Conservation (phyloP, 2,888 invertebrate genomes). For the Meteorus cinctellus region DNA sequence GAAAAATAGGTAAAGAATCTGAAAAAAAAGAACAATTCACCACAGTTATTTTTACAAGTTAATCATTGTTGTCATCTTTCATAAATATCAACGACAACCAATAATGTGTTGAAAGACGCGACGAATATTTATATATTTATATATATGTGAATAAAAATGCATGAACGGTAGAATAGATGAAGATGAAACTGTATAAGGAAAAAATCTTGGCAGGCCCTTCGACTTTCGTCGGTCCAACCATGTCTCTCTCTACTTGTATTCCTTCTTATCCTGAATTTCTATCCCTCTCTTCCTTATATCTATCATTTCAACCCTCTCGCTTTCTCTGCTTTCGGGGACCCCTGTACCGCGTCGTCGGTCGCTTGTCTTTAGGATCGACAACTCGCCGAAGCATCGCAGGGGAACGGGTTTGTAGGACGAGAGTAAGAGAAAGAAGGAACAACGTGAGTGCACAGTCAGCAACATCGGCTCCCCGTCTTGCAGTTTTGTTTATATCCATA, state of each 20-base stretch:
- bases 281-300: not conserved
- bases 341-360: slow-evolving; percentile 29
- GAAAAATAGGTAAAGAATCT: not conserved
- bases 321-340: slow-evolving; percentile 18
- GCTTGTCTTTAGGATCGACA: slow-evolving; percentile 42
- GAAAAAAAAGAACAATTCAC: slow-evolving; percentile 38
- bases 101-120: slow-evolving; percentile 43
- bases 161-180: not conserved
- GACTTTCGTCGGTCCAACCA: slow-evolving; percentile 62
- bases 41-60: slow-evolving; percentile 62
- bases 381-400: slow-evolving; percentile 38
- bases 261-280: slow-evolving; percentile 6
- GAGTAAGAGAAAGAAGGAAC: slow-evolving; percentile 36
- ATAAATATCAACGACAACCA: slow-evolving; percentile 53
- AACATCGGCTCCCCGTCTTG: slow-evolving; percentile 51
- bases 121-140: not conserved
- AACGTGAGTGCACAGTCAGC: slow-evolving; percentile 52
- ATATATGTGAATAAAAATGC: not conserved
- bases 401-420: slow-evolving; percentile 20
- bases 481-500: slow-evolving; percentile 45
- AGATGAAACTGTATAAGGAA: slow-evolving; percentile 24
- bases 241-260: slow-evolving; percentile 44
- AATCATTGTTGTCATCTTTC: slow-evolving; percentile 62
- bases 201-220: slow-evolving; percentile 61
- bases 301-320: not conserved